These are phyloP conservation scores for Leistus spinibarbis DNA, from an alignment of 2,888 invertebrate genomes.

Conservation along the genomic window DNA sequence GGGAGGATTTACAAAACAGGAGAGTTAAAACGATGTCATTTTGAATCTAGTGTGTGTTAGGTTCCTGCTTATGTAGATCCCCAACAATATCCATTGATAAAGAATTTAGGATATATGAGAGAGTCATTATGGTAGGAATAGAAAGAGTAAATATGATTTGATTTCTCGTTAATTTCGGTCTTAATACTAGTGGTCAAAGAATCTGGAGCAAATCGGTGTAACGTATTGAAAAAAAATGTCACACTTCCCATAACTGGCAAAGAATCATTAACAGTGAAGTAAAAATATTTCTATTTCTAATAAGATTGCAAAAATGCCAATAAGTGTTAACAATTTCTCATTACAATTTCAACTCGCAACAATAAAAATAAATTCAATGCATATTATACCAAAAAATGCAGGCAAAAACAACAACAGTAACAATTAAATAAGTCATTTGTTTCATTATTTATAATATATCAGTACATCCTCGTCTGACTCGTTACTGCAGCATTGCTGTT, in stretches of 20 bases:
- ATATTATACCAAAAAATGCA: conserved; percentile 33
- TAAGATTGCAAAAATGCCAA: conserved; percentile 7
- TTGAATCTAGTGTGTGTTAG: too few species aligned
- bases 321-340: not conserved
- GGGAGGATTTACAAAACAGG: too few species aligned
- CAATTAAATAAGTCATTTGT: conserved; percentile 38
- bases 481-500: not conserved
- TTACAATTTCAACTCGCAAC: not conserved
- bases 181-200: not conserved
- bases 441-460: conserved; percentile 24
- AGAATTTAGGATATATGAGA: too few species aligned
- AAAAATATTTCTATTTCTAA: conserved; percentile 16
- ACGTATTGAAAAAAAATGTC: not conserved
- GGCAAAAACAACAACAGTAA: conserved; percentile 30
- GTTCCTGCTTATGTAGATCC: too few species aligned
- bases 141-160: too few species aligned
- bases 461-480: not conserved
- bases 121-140: too few species aligned
- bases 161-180: not conserved
- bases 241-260: not conserved
- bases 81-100: too few species aligned
- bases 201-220: too few species aligned
- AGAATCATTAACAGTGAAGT: conserved; percentile 2
- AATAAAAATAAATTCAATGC: conserved; percentile 13
- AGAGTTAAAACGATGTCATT: too few species aligned